These are phyloP conservation scores for Drosophila tsacasi DNA, from an alignment of 1,140 invertebrate genomes.

Conservation along the genomic window DNA sequence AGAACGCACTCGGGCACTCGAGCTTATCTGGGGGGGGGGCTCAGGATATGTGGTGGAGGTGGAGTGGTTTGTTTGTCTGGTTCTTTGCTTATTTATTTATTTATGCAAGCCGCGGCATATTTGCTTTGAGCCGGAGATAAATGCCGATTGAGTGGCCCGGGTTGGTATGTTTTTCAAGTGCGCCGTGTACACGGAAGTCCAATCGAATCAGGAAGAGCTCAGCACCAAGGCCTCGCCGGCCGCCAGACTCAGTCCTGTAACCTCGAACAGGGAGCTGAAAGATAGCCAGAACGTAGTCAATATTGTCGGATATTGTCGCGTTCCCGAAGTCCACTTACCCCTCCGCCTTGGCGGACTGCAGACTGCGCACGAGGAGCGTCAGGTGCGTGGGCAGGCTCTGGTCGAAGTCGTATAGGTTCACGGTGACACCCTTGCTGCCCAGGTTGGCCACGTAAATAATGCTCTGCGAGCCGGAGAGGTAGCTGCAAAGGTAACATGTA, in stretches of 20 bases:
- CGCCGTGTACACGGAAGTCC: conserved; percentile 34
- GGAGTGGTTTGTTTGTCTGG: conserved; percentile 72
- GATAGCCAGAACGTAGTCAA: background rate
- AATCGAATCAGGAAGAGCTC: conserved; percentile 35
- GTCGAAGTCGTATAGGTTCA: conserved; percentile 59
- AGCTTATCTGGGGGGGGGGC: conserved; percentile 35
- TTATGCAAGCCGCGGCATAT: conserved; percentile 67
- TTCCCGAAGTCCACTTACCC: conserved; percentile 27
- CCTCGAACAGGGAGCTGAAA: conserved; percentile 44
- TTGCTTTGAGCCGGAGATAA: conserved; percentile 62
- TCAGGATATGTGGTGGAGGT: conserved; percentile 28
- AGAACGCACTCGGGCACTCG: conserved; percentile 42
- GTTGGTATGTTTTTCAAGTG: conserved; percentile 30
- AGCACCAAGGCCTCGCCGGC: conserved; percentile 64
- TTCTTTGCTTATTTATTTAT: conserved; percentile 71
- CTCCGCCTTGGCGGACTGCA: conserved; percentile 54
- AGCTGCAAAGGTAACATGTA: background rate
- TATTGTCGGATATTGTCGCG: background rate
- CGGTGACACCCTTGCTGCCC: conserved; percentile 32
- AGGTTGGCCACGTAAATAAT: conserved; percentile 61
- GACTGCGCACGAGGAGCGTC: conserved; percentile 50
- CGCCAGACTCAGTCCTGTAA: conserved; percentile 39
- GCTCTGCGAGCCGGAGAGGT: conserved; percentile 27
- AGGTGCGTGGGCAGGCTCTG: conserved; percentile 47
- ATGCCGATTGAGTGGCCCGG: conserved; percentile 35